Evolutionary conservation across 2,113 vertebrate genomes (phyloP), one percentile per base, ranked within the genome.

Genomic region (Fulmarus glacialis): DNA sequence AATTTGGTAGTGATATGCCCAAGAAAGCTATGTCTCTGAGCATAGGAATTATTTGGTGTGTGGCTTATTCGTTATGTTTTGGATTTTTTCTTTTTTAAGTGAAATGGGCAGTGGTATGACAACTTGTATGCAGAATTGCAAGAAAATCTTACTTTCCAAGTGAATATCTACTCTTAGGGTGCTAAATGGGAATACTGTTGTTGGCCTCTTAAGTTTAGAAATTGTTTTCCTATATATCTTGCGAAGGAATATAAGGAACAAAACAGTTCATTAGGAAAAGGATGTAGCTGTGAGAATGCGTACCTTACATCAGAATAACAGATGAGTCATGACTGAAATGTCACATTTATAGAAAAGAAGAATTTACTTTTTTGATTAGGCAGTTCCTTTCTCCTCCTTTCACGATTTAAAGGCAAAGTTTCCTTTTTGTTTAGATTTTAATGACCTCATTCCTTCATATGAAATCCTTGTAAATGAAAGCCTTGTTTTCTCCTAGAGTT

Each of bases 391-490:
- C 91, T 85, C 95, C 48, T 67, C 67, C 74, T 74, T 58, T 88
- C 34, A 26, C 79, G 23, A 6, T 82, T 93, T 79, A 75, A 62
- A 83, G 74, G 74, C 84, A 95, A 93, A 86, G 64, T 95, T 97
- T 91, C 97, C 87, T 86, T 95, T 96, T 94, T 92, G 80, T 96
- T 90, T 62, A 21, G 93, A n/a, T 89, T 88, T 93, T 94, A 53
- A 86, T 97, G 96, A 97, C 94, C 94, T 96, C 97, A 96, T 96
- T 82, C 89, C 82, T 89, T 93, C 63, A 4, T 88, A 90, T 71
- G 87, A 96, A 90, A 70, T 63, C 26, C 60, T 55, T 71, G 45
- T 97, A 95, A 97, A 97, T 96, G 95, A 80, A 77, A 82, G 91
- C 91, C 87, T 97, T 97, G 96, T 97, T 94, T 96, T 90, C 91